phyloP scores from a whole-genome alignment of 2,888 invertebrate species.

The Sinodicranocentrus sp. region DNA sequence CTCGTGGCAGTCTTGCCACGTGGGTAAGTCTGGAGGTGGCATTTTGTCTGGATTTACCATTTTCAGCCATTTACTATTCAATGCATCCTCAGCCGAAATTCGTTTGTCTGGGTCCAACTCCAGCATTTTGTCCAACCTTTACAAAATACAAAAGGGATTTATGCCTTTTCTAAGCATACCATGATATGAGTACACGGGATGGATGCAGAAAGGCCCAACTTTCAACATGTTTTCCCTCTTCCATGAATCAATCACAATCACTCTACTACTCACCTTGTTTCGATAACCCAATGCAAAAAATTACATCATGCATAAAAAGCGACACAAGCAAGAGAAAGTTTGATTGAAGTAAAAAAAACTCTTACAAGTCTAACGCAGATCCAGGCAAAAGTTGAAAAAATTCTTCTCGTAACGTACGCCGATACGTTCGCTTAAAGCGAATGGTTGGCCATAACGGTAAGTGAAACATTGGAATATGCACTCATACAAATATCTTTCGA shows the following conservation, averaged over 20 bases:
- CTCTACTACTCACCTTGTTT: not conserved
- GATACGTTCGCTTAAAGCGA: conserved; percentile 93
- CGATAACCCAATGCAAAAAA: too few species aligned
- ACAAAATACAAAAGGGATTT: conserved; percentile 17
- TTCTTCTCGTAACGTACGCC: conserved; percentile 93
- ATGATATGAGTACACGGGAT: not conserved
- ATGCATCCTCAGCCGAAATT: conserved; percentile 95
- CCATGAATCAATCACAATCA: too few species aligned
- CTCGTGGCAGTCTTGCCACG: conserved; percentile 99
- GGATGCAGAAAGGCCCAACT: not conserved
- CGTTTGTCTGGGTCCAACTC: conserved; percentile 96
- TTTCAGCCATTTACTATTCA: conserved; percentile 94
- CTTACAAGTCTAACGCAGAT: conserved; percentile 88
- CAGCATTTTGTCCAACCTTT: conserved; percentile 92
- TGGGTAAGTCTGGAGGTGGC: conserved; percentile 88
- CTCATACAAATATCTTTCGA: not conserved
- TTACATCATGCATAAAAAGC: not conserved
- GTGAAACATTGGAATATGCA: too few species aligned
- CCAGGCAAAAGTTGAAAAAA: conserved; percentile 93
- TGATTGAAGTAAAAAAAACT: conserved; percentile 25
- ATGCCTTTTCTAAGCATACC: conserved; percentile 1
- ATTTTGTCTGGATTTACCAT: conserved; percentile 92
- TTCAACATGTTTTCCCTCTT: too few species aligned
- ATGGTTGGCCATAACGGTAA: conserved; percentile 95
- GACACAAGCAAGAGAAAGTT: conserved; percentile 1